Evolutionary conservation across 64 coral and sea anemone genomes (phyloP).

Genomic region (Actinia equina): DNA sequence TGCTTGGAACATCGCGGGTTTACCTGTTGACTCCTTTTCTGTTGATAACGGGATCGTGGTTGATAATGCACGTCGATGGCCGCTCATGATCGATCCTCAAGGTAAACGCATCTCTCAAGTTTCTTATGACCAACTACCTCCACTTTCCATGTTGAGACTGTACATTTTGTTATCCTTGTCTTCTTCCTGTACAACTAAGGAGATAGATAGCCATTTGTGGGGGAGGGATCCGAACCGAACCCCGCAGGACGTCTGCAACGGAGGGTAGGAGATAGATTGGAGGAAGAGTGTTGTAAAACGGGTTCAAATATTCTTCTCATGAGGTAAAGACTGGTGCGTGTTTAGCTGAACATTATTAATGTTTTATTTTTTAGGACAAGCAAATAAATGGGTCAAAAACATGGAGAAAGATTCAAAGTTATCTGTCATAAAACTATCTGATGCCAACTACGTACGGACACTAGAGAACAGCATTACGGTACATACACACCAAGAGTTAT

Average conservation of each 20-base stretch:
- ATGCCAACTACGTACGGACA: constrained; percentile 94
- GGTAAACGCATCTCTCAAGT: constrained; percentile 27
- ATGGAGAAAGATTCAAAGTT: constrained; percentile 99
- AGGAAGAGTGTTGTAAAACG: too few species aligned
- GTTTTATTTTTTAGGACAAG: constrained; percentile 60
- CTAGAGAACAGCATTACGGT: constrained; percentile 98
- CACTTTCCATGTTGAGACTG: too few species aligned
- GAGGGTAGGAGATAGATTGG: too few species aligned
- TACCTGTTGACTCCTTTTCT: constrained; percentile 89
- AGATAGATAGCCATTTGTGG: too few species aligned
- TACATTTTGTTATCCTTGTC: too few species aligned
- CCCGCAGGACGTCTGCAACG: too few species aligned
- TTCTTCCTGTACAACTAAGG: too few species aligned
- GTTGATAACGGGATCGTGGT: constrained; percentile 98
- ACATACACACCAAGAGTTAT: background rate
- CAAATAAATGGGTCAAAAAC: constrained; percentile 99
- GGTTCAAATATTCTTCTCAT: too few species aligned
- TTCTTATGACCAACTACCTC: too few species aligned
- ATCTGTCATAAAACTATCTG: constrained; percentile 91
- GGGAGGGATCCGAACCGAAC: too few species aligned
- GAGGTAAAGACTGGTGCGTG: background rate
- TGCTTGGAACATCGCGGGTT: constrained; percentile 90
- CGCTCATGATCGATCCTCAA: constrained; percentile 97
- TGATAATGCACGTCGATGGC: constrained; percentile 94
- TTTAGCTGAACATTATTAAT: too few species aligned